A percentile compares a stretch with the other conserved stretches of the same genome.
These are phyloP conservation scores for Tolmerus cingulatus DNA, from an alignment of 2,888 invertebrate genomes.

Conservation along the genomic window DNA sequence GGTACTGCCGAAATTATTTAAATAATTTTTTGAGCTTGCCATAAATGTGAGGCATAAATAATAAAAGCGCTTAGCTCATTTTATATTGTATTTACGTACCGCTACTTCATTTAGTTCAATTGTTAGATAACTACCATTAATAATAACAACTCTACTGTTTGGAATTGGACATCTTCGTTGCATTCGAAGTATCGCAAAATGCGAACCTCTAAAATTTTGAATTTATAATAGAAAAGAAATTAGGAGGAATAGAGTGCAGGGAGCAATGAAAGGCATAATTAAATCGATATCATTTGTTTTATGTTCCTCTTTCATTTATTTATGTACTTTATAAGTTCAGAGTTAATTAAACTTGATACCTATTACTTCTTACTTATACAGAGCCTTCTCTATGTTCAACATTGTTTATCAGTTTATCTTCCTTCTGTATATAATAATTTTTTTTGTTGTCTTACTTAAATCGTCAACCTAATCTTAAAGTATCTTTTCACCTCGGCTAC, in stretches of 20 bases:
- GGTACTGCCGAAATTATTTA: background rate
- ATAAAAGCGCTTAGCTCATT: background rate
- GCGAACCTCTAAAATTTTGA: background rate
- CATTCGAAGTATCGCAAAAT: background rate
- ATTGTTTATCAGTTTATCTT: constrained; percentile 9
- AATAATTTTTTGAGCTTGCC: background rate
- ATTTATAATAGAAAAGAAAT: background rate
- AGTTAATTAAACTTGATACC: constrained; percentile 36
- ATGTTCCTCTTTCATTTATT: constrained; percentile 27
- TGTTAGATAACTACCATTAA: background rate
- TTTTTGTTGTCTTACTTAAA: background rate
- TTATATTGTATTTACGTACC: background rate
- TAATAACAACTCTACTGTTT: background rate
- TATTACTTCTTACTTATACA: constrained; percentile 16
- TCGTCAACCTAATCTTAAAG: constrained; percentile 18
- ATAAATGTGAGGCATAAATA: background rate
- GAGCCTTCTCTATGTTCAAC: constrained; percentile 24
- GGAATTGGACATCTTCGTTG: background rate
- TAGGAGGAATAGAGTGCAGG: background rate
- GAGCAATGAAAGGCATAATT: background rate
- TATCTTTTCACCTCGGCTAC: background rate
- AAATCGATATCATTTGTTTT: constrained; percentile 30
- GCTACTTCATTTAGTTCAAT: background rate
- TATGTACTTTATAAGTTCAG: constrained; percentile 38
- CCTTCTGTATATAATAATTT: background rate